Conservation (phyloP, 2,888 invertebrate genomes). For the Embidobia sp. region DNA sequence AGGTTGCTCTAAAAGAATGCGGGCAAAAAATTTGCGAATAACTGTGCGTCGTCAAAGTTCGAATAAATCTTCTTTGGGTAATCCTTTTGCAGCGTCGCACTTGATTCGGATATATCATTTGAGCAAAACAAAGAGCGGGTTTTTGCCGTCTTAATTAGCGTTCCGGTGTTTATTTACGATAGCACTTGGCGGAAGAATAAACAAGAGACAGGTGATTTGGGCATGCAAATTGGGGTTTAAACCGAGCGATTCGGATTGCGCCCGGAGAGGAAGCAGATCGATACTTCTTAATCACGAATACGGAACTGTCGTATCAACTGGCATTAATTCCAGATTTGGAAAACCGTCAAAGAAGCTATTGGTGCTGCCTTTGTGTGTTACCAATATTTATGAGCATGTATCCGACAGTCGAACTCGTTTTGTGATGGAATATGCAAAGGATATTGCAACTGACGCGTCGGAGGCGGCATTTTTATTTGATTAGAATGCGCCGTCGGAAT, state of each 20-base stretch:
- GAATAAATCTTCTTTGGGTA: too few species aligned
- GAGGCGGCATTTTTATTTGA: not conserved
- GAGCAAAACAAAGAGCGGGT: too few species aligned
- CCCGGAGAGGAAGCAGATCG: conserved; percentile 39
- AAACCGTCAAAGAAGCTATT: conserved; percentile 25
- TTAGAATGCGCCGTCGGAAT: too few species aligned
- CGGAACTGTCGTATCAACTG: conserved; percentile 19
- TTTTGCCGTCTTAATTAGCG: conserved; percentile 6
- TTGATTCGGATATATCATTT: too few species aligned
- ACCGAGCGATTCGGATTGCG: conserved; percentile 44
- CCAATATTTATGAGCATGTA: conserved; percentile 39
- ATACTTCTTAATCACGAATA: conserved; percentile 52
- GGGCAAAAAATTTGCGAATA: too few species aligned
- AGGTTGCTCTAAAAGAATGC: too few species aligned
- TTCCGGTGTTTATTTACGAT: conserved; percentile 13
- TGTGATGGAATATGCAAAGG: conserved; percentile 10
- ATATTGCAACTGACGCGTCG: conserved; percentile 2
- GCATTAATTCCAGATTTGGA: conserved; percentile 37
- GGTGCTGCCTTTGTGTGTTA: conserved; percentile 18
- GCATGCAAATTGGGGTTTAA: conserved; percentile 49
- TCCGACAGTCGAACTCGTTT: conserved; percentile 23
- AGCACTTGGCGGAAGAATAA: conserved; percentile 12
- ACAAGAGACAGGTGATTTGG: conserved; percentile 26
- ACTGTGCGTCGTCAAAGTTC: too few species aligned
- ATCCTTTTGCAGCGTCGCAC: too few species aligned